Evolutionary conservation across 2,888 invertebrate genomes (phyloP), one percentile per base, ranked within the genome.

Genomic region (Philhelius pedissequus): DNA sequence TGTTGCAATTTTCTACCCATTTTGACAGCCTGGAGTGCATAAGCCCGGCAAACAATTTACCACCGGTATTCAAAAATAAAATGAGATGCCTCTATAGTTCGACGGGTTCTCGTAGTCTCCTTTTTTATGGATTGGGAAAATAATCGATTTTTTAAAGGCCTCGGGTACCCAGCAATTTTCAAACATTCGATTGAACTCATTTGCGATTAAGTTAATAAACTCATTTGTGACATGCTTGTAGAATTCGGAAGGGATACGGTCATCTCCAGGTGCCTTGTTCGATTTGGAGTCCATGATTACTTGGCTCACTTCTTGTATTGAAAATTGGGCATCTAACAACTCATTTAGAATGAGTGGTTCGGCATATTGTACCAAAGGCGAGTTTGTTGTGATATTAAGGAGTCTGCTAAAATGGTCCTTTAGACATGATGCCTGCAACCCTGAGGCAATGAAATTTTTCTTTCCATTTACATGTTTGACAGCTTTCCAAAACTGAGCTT

Each of bases 11-110:
- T n/a, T n/a, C n/a, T n/a, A n/a, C n/a, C n/a, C n/a, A n/a, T n/a
- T n/a, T n/a, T n/a, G n/a, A n/a, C n/a, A n/a, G n/a, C n/a, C n/a
- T n/a, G n/a, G n/a, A n/a, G n/a, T n/a, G n/a, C 13, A 35, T 20
- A 20, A 45, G 9, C 1, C 18, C 45, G 11, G 18, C 9, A 20
- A 45, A 45, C 8, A 45, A 20, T 9, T 45, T 20, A 18, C 9
- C 45, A 9, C 18, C 20, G 3, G 20, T 20, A 45, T 45, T 45
- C 8, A 20, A 9, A 52, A 50, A 52, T 0, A 38, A 68, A 8
- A 68, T 68, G 8, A 68, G 4, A 68, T 68, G 8, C 52, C 52
- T 38, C 52, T 64, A 30, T 64, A 64, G 15, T 50, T 68, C 18
- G 9, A 9, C 11, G 66, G 9, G n/a, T 35, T n/a, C n/a, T 38